These are phyloP conservation scores for Apostichopus japonicus DNA, from an alignment of 35 echinoderm and acorn worm genomes.

Conservation along the genomic window DNA sequence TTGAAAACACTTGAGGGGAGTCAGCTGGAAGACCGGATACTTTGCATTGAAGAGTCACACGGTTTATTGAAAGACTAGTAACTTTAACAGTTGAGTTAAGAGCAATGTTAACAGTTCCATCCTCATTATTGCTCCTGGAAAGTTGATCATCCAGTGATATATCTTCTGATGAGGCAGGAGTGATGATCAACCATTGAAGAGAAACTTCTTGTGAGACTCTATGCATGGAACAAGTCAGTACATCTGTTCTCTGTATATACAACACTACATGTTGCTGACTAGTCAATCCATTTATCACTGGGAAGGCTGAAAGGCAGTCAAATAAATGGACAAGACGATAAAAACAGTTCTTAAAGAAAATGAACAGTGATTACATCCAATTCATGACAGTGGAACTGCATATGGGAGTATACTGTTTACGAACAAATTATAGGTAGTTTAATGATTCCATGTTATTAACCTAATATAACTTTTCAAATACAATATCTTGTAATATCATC, in stretches of 20 bases:
- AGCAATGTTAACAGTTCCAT: background rate
- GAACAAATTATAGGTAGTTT: no score
- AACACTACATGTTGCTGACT: conserved; percentile 14
- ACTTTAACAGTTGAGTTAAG: background rate
- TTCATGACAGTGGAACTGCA: no score
- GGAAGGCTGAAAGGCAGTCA: background rate
- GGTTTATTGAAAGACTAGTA: background rate
- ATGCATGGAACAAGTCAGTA: background rate
- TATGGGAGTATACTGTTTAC: no score
- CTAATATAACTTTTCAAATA: no score
- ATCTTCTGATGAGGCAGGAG: background rate
- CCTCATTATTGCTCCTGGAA: background rate
- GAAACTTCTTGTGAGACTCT: background rate
- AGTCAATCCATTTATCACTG: background rate
- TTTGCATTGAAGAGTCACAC: background rate
- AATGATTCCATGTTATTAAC: no score
- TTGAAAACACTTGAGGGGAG: no score
- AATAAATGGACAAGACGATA: no score
- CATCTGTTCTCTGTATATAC: background rate
- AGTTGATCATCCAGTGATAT: background rate
- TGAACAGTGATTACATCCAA: no score
- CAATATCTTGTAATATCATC: no score
- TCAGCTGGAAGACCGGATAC: background rate
- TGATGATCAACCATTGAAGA: background rate
- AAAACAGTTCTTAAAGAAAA: no score